Evolutionary conservation across 2,888 invertebrate species (phyloP).

Genomic region (Leptinotarsa peninsularis): DNA sequence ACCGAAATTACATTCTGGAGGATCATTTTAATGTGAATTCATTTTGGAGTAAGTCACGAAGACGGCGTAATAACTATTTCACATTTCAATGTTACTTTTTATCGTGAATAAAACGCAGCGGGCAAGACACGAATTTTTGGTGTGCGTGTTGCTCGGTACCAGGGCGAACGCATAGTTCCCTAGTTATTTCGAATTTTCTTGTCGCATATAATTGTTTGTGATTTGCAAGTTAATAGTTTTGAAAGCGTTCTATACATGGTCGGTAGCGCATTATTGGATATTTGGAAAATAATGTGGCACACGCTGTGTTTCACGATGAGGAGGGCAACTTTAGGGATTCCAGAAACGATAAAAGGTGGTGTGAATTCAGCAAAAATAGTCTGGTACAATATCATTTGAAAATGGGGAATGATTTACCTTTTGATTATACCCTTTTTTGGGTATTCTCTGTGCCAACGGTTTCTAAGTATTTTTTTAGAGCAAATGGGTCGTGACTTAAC

Average conservation of each 20-base stretch:
- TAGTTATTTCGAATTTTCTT: constrained; percentile 15
- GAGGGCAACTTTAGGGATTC: too few relatives aligned
- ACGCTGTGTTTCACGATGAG: too few relatives aligned
- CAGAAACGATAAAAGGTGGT: too few relatives aligned
- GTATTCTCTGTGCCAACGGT: too few relatives aligned
- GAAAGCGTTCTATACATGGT: not conserved
- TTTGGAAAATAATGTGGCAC: too few relatives aligned
- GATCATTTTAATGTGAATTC: constrained; percentile 51
- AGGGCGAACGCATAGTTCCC: constrained; percentile 11
- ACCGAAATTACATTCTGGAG: constrained; percentile 46
- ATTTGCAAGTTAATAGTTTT: not conserved
- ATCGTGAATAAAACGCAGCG: constrained; percentile 20
- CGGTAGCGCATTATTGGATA: too few relatives aligned
- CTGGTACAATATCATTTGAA: too few relatives aligned
- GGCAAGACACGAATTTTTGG: constrained; percentile 20
- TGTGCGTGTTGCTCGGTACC: constrained; percentile 29
- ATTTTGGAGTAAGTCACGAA: constrained; percentile 53
- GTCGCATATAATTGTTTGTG: constrained; percentile 8
- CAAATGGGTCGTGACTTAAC: too few relatives aligned
- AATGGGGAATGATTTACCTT: too few relatives aligned
- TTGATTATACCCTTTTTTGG: too few relatives aligned
- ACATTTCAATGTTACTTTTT: constrained; percentile 38
- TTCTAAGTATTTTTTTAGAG: too few relatives aligned
- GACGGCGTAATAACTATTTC: constrained; percentile 34
- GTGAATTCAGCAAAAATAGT: too few relatives aligned